These are phyloP conservation scores for Capreolus pygargus DNA, from an alignment of 2,113 vertebrate genomes.

Conservation along the genomic window DNA sequence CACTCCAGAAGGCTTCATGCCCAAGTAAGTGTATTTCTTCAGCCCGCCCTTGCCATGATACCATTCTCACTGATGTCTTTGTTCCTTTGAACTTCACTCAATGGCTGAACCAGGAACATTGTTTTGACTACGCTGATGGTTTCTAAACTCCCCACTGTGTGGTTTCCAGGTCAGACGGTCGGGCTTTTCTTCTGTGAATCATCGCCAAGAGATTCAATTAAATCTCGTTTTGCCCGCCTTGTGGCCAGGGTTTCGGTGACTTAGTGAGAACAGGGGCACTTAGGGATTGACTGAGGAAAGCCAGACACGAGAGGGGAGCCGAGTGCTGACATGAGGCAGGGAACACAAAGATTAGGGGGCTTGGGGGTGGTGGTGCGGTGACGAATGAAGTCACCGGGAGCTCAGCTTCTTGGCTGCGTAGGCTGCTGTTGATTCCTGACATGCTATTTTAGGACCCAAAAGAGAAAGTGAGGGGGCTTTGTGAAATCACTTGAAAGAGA, in stretches of 20 bases:
- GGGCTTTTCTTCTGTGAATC: conserved; percentile 78
- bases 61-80: background rate
- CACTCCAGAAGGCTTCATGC: background rate
- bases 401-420: conserved; percentile 26
- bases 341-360: background rate
- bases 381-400: conserved; percentile 48
- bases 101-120: conserved; percentile 59
- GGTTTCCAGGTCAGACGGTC: conserved; percentile 73
- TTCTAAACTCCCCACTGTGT: conserved; percentile 68
- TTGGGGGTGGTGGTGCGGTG: background rate
- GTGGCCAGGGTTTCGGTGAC: conserved; percentile 19
- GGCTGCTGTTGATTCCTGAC: conserved; percentile 51
- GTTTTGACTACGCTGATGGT: conserved; percentile 47
- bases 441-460: conserved; percentile 7
- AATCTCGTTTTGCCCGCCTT: conserved; percentile 58
- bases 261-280: conserved; percentile 41
- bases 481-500: background rate
- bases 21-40: background rate
- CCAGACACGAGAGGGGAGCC: background rate
- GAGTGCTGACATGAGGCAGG: background rate
- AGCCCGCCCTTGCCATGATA: background rate
- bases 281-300: conserved; percentile 62
- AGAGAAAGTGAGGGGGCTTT: conserved; percentile 48
- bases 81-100: conserved; percentile 67
- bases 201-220: conserved; percentile 71